Percentiles rank a stretch among this genome's conserved stretches.
Evolutionary conservation across 2,888 invertebrate species (phyloP).

Genomic region (Loripinus fragilis): DNA sequence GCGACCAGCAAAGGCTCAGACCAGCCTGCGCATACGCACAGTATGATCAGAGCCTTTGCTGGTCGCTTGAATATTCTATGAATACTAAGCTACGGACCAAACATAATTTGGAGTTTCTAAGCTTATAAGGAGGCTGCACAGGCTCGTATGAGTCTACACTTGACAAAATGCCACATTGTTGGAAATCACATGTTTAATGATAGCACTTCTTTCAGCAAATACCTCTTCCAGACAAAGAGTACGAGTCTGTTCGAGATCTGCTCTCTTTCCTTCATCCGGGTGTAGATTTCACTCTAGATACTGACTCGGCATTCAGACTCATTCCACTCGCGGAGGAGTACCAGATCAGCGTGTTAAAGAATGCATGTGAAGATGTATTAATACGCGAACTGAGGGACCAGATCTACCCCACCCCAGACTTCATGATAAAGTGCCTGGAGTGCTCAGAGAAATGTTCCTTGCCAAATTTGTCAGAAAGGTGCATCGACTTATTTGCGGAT

Average conservation of each 20-base stretch:
- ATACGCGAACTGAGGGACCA: slow-evolving; percentile 35
- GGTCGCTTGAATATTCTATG: too few species aligned
- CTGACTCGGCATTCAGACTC: slow-evolving; percentile 52
- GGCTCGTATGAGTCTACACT: too few species aligned
- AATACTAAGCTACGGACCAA: too few species aligned
- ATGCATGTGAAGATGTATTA: slow-evolving; percentile 61
- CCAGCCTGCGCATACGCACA: too few species aligned
- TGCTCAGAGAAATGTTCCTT: slow-evolving; percentile 49
- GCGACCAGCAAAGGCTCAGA: too few species aligned
- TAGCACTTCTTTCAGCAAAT: slow-evolving; percentile 32
- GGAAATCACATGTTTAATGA: too few species aligned
- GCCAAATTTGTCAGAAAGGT: slow-evolving; percentile 33
- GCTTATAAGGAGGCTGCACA: too few species aligned
- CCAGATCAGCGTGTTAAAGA: slow-evolving; percentile 59
- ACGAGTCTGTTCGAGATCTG: slow-evolving; percentile 54
- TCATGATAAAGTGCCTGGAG: slow-evolving; percentile 51
- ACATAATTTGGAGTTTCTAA: too few species aligned
- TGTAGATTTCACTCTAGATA: slow-evolving; percentile 47
- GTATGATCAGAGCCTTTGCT: too few species aligned
- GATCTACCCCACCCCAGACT: slow-evolving; percentile 42
- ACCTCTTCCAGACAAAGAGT: slow-evolving; percentile 56
- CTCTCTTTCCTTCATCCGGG: slow-evolving; percentile 62
- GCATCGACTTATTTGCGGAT: slow-evolving; percentile 27
- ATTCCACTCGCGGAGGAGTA: slow-evolving; percentile 65
- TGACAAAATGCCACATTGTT: too few species aligned